Evolutionary conservation across 2,113 vertebrate species (phyloP).

Genomic region (Cisticola juncidis): DNA sequence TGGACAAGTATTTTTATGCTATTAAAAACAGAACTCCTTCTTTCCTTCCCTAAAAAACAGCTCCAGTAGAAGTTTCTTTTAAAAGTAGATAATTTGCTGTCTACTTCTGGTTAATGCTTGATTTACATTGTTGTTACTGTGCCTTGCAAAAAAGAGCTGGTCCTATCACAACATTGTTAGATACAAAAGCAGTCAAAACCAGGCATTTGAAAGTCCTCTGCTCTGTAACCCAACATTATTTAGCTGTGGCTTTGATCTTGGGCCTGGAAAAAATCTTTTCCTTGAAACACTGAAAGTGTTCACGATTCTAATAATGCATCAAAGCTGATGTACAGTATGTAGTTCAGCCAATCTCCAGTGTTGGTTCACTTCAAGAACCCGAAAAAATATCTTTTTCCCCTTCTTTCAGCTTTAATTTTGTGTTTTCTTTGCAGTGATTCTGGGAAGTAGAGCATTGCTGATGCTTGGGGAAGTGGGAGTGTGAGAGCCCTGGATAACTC

Average conservation of each 20-base stretch:
- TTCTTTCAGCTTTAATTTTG: not conserved
- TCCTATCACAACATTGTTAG: constrained; percentile 63
- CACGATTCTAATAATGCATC: constrained; percentile 41
- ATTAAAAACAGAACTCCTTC: constrained; percentile 47
- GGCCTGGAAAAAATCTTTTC: constrained; percentile 59
- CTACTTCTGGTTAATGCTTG: constrained; percentile 57
- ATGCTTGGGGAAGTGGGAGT: not conserved
- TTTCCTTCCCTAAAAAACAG: constrained; percentile 6
- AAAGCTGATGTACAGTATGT: constrained; percentile 27
- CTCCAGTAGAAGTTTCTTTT: not conserved
- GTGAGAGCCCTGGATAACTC: not conserved
- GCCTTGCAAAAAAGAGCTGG: constrained; percentile 34
- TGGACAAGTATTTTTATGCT: constrained; percentile 34
- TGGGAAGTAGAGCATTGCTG: not conserved
- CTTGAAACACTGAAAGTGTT: constrained; percentile 59
- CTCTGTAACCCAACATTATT: constrained; percentile 53
- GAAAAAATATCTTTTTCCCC: not conserved
- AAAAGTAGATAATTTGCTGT: constrained; percentile 50
- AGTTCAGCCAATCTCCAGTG: not conserved
- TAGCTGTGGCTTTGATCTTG: constrained; percentile 67
- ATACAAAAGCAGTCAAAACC: constrained; percentile 51
- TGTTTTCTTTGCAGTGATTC: constrained; percentile 25
- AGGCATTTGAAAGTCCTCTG: constrained; percentile 47
- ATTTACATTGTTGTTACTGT: constrained; percentile 44
- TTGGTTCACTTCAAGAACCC: not conserved